These are phyloP conservation scores for Seladonia tumulorum DNA, from an alignment of 2,888 invertebrate genomes.

Conservation along the genomic window DNA sequence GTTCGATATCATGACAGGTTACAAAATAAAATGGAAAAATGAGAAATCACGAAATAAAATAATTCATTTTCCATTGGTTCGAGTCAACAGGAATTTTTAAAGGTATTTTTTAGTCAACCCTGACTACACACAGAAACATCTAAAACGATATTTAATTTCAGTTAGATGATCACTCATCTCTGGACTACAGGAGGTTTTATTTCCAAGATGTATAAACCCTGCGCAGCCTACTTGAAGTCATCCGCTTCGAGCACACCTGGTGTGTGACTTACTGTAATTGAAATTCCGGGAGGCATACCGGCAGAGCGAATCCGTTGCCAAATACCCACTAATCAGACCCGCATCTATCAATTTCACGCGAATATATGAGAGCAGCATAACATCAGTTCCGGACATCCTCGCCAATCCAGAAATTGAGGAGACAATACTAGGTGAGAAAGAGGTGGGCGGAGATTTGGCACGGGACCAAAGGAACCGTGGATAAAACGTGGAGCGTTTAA, in stretches of 20 bases:
- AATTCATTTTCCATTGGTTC: not conserved
- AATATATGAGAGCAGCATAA: conserved; percentile 10
- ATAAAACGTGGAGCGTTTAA: conserved; percentile 21
- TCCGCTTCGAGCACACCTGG: not conserved
- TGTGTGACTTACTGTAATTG: not conserved
- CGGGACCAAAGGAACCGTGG: conserved; percentile 22
- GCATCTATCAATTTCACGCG: conserved; percentile 7
- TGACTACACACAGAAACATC: no score
- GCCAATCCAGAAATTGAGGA: conserved; percentile 9
- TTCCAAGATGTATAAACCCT: not conserved
- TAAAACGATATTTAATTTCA: not conserved
- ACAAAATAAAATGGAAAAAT: no score
- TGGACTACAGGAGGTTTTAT: not conserved
- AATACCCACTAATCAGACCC: not conserved
- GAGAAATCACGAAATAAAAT: not conserved
- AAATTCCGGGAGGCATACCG: not conserved
- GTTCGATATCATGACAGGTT: no score
- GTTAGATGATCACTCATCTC: not conserved
- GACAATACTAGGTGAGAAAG: conserved; percentile 19
- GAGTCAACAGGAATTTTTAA: not conserved
- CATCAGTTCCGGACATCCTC: not conserved
- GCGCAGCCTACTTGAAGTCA: not conserved
- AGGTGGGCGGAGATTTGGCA: conserved; percentile 33
- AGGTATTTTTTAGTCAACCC: no score
- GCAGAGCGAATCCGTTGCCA: not conserved